Percentiles rank a stretch among this genome's conserved stretches.
Conservation (phyloP, 2,797 vertebrate genomes). For the Poeciliopsis presidionis region DNA sequence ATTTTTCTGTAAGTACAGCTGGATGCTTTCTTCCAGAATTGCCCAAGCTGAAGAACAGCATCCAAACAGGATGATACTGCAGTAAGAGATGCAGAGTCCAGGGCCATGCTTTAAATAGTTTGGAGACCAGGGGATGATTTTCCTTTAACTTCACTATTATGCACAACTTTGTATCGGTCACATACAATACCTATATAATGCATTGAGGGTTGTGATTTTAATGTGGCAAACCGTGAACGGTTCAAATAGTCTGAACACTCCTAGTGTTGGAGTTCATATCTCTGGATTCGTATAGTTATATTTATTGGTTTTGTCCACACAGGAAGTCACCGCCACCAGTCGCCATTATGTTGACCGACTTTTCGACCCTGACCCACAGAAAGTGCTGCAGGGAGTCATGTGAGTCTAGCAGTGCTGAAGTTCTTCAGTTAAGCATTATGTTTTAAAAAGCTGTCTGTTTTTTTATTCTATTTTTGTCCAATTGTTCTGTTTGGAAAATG, state of each 20-base stretch:
- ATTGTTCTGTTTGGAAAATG: background rate
- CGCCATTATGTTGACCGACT: conserved; percentile 99
- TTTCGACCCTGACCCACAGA: conserved; percentile 98
- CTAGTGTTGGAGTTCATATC: background rate
- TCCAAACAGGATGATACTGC: background rate
- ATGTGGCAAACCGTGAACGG: background rate
- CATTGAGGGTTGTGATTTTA: background rate
- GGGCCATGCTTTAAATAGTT: background rate
- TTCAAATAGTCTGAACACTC: background rate
- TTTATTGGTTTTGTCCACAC: conserved; percentile 60
- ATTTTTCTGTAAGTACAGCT: background rate
- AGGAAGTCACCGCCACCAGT: conserved; percentile 99
- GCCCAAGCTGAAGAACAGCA: background rate
- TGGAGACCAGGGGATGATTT: background rate
- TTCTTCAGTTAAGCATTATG: background rate
- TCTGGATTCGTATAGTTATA: conserved; percentile 15
- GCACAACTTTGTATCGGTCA: background rate
- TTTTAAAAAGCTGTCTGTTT: background rate
- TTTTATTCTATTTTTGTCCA: background rate
- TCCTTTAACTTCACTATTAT: background rate
- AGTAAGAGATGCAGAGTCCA: background rate
- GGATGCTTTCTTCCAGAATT: background rate
- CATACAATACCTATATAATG: background rate
- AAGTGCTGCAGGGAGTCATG: conserved; percentile 99
- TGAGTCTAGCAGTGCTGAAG: conserved; percentile 80